These are phyloP conservation scores for Mythimna albipuncta DNA, from an alignment of 2,888 invertebrate species.

Conservation along the genomic window DNA sequence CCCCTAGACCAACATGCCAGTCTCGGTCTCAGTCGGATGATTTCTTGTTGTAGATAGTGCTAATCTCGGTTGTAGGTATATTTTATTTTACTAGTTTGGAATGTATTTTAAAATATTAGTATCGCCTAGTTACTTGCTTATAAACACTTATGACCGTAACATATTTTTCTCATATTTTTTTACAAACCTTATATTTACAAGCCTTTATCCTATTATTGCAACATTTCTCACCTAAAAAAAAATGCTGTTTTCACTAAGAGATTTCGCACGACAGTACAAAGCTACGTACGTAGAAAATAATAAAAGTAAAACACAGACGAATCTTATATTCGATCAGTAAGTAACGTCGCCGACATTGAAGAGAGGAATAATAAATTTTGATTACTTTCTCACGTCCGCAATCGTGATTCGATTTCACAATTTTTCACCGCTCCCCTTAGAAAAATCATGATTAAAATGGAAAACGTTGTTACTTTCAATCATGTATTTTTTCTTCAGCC, in stretches of 20 bases:
- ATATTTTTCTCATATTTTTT: too few relatives aligned
- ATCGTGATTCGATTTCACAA: constrained; percentile 87
- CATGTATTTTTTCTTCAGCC: constrained; percentile 63
- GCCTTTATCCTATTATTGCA: too few relatives aligned
- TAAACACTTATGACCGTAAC: too few relatives aligned
- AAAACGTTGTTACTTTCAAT: constrained; percentile 79
- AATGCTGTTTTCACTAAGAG: constrained; percentile 25
- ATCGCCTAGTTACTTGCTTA: too few relatives aligned
- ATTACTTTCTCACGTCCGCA: constrained; percentile 88
- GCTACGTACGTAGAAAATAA: constrained; percentile 33
- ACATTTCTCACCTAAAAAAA: too few relatives aligned
- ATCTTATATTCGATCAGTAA: constrained; percentile 79
- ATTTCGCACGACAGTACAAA: constrained; percentile 18
- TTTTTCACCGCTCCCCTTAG: constrained; percentile 80
- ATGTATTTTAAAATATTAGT: too few relatives aligned
- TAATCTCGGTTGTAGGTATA: too few relatives aligned
- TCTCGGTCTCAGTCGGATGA: too few relatives aligned
- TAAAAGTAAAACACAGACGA: constrained; percentile 63
- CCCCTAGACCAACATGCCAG: too few relatives aligned
- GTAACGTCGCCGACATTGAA: constrained; percentile 81
- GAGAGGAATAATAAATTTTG: constrained; percentile 88
- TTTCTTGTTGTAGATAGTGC: too few relatives aligned
- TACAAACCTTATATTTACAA: too few relatives aligned
- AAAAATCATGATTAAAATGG: constrained; percentile 84
- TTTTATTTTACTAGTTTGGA: too few relatives aligned